Evolutionary conservation across 2,797 vertebrate genomes (phyloP), one percentile per base, ranked within the genome.

Genomic region (Phataginus tetradactyla): DNA sequence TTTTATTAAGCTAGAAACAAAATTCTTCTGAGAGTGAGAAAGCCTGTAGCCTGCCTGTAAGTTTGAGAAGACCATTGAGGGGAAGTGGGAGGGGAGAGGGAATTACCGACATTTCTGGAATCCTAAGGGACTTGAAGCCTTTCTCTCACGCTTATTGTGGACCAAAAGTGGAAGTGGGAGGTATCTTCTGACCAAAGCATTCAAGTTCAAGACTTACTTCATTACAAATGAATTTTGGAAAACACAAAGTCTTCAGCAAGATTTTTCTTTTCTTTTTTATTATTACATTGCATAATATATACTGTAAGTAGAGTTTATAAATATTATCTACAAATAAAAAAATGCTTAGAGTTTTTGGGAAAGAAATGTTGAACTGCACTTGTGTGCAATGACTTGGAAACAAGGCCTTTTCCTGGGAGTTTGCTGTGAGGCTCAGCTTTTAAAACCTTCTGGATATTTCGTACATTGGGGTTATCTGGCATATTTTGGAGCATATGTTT

Each of bases 1-100:
- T 88, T 96, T 90, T 89, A 81, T 59, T 94, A 90, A 97, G 77
- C 34, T 86, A 84, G 53, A 93, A 95, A 92, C 25, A 81, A 92
- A 96, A 83, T 51, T 18, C 86, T 72, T 91, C 63, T 34, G 59
- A 88, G 25, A 88, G 17, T 59, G 29, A 92, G 42, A 81, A 81
- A 34, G 27, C 20, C 37, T 86, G n/a, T 42, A 39, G 37, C 45
- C n/a, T 92, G 8, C 72, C 10, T 90, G 3, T n/a, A 34, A 49
- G 5, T 74, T 77, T 88, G 37, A 92, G 79, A 77, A 93, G 71
- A 72, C n/a, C 75, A 83, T 15, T 92, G 64, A 4, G 0, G 42
- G 75, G 64, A 86, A 71, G 27, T 32, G 12, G 5, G 14, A 75
- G 21, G 20, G 21, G n/a, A 64, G 10, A 86, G 45, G 51, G 18